Conservation (phyloP, 2,113 vertebrate genomes). For the Acrocephalus kingi region DNA sequence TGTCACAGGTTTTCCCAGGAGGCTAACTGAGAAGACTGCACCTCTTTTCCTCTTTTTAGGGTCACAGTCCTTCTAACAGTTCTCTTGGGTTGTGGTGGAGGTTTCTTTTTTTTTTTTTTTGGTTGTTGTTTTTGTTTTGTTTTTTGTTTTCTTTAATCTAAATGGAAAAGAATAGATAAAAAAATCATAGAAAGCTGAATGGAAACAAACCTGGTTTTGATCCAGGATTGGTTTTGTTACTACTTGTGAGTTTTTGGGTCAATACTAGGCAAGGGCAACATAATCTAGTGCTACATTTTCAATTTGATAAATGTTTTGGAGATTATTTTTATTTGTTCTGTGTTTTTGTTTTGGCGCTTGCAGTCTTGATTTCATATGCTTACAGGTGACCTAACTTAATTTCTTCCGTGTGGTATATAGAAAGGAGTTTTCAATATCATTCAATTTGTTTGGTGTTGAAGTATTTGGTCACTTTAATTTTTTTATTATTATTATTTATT, state of each 20-base stretch:
- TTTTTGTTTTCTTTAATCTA: neutral
- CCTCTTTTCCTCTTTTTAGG: neutral
- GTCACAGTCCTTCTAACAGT: neutral
- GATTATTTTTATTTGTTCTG: neutral
- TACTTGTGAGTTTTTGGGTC: neutral
- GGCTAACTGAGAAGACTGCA: neutral
- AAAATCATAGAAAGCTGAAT: neutral
- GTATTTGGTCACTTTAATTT: neutral
- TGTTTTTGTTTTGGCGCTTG: neutral
- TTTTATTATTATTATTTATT: neutral
- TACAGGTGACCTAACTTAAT: neutral
- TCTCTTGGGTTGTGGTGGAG: no score
- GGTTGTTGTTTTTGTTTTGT: no score
- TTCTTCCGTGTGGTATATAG: neutral
- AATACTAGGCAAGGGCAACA: neutral
- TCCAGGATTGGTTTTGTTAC: neutral
- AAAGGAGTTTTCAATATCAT: neutral
- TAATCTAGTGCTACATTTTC: neutral
- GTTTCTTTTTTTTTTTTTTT: no score
- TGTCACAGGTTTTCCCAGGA: neutral
- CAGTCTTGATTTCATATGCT: neutral
- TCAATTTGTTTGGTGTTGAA: neutral
- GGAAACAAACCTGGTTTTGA: neutral
- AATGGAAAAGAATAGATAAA: neutral
- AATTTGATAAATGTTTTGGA: neutral